Percentiles rank a stretch among this genome's conserved stretches.
Conservation (phyloP, 2,888 invertebrate genomes). For the Dascillus cervinus region DNA sequence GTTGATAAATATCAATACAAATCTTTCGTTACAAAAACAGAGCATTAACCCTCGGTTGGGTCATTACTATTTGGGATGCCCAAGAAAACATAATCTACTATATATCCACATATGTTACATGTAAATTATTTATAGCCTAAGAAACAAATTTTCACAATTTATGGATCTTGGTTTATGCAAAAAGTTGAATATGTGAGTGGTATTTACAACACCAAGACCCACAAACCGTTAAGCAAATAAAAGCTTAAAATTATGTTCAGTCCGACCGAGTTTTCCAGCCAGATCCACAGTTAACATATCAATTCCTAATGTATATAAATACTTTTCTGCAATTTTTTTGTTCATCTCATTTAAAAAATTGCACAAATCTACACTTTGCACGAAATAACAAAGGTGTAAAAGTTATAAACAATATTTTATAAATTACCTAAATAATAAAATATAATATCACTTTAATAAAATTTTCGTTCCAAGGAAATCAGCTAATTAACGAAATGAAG, state of each 20-base stretch:
- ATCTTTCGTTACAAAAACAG: slow-evolving; percentile 38
- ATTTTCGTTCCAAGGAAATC: no score
- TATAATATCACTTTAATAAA: slow-evolving; percentile 31
- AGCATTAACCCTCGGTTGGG: slow-evolving; percentile 26
- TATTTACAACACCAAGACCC: slow-evolving; percentile 32
- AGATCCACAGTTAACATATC: slow-evolving; percentile 24
- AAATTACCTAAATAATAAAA: slow-evolving; percentile 28
- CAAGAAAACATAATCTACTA: slow-evolving; percentile 35
- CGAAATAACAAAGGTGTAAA: no score
- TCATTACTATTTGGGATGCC: slow-evolving; percentile 23
- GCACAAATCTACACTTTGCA: slow-evolving; percentile 26
- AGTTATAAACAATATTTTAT: slow-evolving; percentile 25
- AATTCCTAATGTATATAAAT: slow-evolving; percentile 30
- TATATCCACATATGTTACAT: slow-evolving; percentile 44
- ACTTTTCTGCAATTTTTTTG: no score
- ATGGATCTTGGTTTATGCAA: slow-evolving; percentile 25
- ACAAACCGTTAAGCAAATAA: slow-evolving; percentile 31
- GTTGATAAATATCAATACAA: slow-evolving; percentile 39
- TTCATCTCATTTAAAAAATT: slow-evolving; percentile 27
- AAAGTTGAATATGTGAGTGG: slow-evolving; percentile 17
- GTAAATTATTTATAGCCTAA: slow-evolving; percentile 40
- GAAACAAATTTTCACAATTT: slow-evolving; percentile 31
- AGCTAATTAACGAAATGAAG: slow-evolving; percentile 23
- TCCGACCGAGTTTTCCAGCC: slow-evolving; percentile 22
- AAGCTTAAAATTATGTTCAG: slow-evolving; percentile 31